Conservation (phyloP, 2,113 vertebrate species). For the Pollimyrus isidori region DNA sequence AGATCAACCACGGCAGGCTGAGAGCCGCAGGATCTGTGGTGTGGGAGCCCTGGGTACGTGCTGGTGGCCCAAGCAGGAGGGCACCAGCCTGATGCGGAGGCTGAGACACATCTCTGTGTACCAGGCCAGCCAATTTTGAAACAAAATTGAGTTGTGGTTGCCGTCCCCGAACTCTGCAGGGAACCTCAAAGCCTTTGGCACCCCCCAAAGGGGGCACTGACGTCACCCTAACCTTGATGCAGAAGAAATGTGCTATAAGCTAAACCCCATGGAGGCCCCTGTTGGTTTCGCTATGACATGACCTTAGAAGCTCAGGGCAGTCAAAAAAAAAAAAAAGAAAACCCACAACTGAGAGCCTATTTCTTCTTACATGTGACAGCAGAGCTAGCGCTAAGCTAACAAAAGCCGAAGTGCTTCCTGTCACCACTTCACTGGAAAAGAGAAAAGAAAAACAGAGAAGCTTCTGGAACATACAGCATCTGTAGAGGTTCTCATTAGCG, state of each 20-base stretch:
- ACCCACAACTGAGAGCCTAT: not conserved
- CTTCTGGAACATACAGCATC: not conserved
- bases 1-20: not conserved
- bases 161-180: not conserved
- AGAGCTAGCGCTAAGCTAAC: not conserved
- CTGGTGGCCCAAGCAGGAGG: too few species aligned
- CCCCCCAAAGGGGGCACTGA: not conserved
- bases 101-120: not conserved
- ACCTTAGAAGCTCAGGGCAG: not conserved
- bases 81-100: not conserved
- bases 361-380: not conserved
- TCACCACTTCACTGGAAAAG: not conserved
- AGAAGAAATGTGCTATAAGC: not conserved
- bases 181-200: not conserved
- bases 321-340: too few species aligned
- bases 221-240: not conserved
- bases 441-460: not conserved
- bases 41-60: not conserved
- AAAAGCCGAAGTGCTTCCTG: not conserved
- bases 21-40: not conserved
- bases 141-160: not conserved
- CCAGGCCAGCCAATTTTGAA: not conserved
- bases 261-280: not conserved
- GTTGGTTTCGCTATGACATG: not conserved
- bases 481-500: not conserved